phyloP scores from a whole-genome alignment of 2,113 vertebrate genomes.

The Callipepla squamata region DNA sequence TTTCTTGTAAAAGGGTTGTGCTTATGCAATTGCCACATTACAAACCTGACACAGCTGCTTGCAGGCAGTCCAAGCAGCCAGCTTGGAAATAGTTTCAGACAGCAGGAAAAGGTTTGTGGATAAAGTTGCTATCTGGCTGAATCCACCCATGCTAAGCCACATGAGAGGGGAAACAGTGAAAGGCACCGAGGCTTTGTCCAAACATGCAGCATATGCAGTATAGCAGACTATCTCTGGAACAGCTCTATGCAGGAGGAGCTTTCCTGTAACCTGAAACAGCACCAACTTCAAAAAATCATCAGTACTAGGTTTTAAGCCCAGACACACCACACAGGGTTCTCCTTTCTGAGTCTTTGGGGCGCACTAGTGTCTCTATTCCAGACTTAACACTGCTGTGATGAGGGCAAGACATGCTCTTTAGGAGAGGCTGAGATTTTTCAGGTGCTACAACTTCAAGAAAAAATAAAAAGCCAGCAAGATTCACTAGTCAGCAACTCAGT shows the following conservation, averaged over 20 bases:
- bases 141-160: background rate
- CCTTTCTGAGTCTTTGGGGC: background rate
- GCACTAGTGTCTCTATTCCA: background rate
- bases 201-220: background rate
- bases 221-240: background rate
- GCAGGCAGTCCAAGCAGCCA: background rate
- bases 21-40: background rate
- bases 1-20: conserved; percentile 2
- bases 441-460: background rate
- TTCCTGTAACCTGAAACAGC: background rate
- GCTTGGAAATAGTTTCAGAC: conserved; percentile 15
- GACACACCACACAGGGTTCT: background rate
- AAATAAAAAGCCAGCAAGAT: background rate
- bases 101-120: conserved; percentile 33
- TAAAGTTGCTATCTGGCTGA: background rate
- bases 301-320: background rate
- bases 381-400: background rate
- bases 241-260: background rate
- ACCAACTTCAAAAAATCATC: background rate
- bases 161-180: background rate
- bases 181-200: background rate
- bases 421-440: background rate
- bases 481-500: background rate
- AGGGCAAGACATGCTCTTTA: background rate
- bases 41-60: background rate